Conservation (phyloP, 2,888 invertebrate genomes). For the Microdon myrmicae region DNA sequence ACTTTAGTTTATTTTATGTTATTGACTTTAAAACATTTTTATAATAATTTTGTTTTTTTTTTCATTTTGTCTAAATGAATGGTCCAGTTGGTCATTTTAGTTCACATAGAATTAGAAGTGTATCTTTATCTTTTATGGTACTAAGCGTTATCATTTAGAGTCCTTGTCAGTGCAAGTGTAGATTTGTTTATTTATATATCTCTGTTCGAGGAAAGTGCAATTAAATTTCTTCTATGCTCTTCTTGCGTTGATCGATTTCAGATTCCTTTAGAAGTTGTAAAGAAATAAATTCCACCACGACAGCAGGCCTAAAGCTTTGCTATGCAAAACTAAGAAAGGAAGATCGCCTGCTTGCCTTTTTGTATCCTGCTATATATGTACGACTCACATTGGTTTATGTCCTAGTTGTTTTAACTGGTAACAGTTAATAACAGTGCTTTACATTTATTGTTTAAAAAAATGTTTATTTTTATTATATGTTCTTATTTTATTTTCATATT, state of each 20-base stretch:
- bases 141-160: slow-evolving; percentile 45
- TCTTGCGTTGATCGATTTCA: slow-evolving; percentile 22
- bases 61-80: slow-evolving; percentile 49
- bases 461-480: slow-evolving; percentile 33
- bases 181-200: slow-evolving; percentile 4
- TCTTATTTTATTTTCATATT: slow-evolving; percentile 16
- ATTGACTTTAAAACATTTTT: slow-evolving; percentile 13
- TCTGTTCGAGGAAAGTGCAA: slow-evolving; percentile 31
- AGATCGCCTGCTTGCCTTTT: not conserved
- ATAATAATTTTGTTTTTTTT: slow-evolving; percentile 37
- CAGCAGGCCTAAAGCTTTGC: slow-evolving; percentile 18
- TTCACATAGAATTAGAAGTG: slow-evolving; percentile 25
- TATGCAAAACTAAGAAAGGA: slow-evolving; percentile 11
- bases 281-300: slow-evolving; percentile 31
- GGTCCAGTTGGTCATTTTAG: slow-evolving; percentile 42
- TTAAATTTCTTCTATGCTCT: too few relatives aligned
- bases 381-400: slow-evolving; percentile 14
- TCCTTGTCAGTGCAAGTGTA: slow-evolving; percentile 39
- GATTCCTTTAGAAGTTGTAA: slow-evolving; percentile 35
- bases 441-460: slow-evolving; percentile 41
- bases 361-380: slow-evolving; percentile 12
- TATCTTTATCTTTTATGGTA: slow-evolving; percentile 29
- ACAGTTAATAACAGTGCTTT: slow-evolving; percentile 29
- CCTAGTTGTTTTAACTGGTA: slow-evolving; percentile 16
- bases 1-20: slow-evolving; percentile 22